These are phyloP conservation scores for Bradypus variegatus DNA, from an alignment of 2,797 vertebrate species.

Conservation along the genomic window DNA sequence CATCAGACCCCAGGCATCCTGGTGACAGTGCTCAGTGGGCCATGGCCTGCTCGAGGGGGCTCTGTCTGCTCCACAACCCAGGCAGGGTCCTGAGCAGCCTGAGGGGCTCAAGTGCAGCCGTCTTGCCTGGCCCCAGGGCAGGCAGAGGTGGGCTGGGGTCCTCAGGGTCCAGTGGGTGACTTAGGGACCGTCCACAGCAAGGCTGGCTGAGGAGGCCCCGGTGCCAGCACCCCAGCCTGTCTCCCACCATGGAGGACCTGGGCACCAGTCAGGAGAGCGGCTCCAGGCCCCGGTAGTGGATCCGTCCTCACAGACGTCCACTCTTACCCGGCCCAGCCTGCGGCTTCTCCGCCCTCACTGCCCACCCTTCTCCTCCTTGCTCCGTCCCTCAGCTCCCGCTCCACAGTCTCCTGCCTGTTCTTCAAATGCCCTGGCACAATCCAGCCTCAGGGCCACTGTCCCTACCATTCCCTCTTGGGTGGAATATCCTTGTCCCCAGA, in stretches of 20 bases:
- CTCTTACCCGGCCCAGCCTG: no score
- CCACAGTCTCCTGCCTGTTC: not conserved
- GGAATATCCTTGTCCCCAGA: not conserved
- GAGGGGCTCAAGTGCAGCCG: not conserved
- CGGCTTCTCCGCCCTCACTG: accelerated
- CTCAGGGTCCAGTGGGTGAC: no score
- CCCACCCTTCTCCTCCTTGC: accelerated
- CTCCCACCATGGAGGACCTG: not conserved
- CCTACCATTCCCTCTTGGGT: accelerated
- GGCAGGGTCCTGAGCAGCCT: not conserved
- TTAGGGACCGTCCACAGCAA: not conserved
- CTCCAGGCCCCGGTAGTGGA: not conserved
- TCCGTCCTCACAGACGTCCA: no score
- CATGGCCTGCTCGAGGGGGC: not conserved
- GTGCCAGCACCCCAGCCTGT: not conserved
- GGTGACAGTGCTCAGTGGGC: no score
- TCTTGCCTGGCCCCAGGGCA: not conserved
- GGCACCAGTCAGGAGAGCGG: accelerated
- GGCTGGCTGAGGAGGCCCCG: accelerated
- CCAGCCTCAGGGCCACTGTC: not conserved
- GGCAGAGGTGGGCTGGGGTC: no score
- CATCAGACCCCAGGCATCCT: no score
- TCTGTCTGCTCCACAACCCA: not conserved
- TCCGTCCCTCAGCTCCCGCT: not conserved
- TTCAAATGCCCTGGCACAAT: not conserved